A percentile compares a stretch with the other conserved stretches of the same genome.
phyloP scores from a whole-genome alignment of 1,140 invertebrate species.

The Andrena cerasifolii region DNA sequence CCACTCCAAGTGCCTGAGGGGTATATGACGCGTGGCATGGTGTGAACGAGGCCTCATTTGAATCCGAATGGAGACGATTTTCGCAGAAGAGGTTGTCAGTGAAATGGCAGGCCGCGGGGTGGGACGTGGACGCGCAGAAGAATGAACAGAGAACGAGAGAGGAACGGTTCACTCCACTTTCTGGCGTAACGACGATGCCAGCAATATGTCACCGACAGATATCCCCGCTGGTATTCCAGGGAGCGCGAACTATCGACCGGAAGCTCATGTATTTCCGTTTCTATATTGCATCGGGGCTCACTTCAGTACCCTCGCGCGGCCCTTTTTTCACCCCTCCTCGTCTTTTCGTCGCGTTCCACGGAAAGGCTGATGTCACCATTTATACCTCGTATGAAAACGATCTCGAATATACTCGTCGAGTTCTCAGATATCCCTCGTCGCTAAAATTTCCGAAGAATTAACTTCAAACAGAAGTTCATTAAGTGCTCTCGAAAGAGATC shows the following conservation, averaged over 20 bases:
- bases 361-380: slow-evolving; percentile 8
- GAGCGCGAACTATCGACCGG: slow-evolving; percentile 66
- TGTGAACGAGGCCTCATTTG: slow-evolving; percentile 79
- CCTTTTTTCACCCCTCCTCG: not conserved
- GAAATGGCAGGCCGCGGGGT: slow-evolving; percentile 64
- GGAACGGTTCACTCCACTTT: slow-evolving; percentile 64
- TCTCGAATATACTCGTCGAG: too few relatives aligned
- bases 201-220: slow-evolving; percentile 79
- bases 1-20: slow-evolving; percentile 64
- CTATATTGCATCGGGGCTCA: slow-evolving; percentile 40
- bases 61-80: slow-evolving; percentile 80
- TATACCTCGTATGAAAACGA: not conserved
- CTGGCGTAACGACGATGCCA: slow-evolving; percentile 71
- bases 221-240: slow-evolving; percentile 63
- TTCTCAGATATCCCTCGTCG: not conserved
- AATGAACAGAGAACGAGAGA: slow-evolving; percentile 35
- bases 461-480: too few relatives aligned
- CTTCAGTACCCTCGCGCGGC: slow-evolving; percentile 40
- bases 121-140: slow-evolving; percentile 3
- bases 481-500: too few relatives aligned
- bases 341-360: not conserved
- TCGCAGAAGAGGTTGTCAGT: slow-evolving; percentile 72
- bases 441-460: not conserved
- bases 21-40: slow-evolving; percentile 76
- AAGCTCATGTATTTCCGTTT: slow-evolving; percentile 70